phyloP scores from a whole-genome alignment of 1,140 invertebrate genomes.

The Drosophila repleta region DNA sequence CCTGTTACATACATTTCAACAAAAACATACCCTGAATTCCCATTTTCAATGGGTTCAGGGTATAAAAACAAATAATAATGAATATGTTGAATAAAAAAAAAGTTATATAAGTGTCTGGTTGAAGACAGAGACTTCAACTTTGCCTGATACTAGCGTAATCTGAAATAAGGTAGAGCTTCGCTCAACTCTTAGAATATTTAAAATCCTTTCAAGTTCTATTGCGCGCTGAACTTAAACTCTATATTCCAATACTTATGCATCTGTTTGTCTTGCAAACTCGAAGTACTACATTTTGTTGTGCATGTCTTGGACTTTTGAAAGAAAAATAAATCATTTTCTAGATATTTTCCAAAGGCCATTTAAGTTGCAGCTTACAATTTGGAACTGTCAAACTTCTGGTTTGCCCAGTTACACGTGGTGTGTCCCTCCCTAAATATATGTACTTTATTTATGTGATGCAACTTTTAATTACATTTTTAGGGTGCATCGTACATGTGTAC shows the following conservation, averaged over 20 bases:
- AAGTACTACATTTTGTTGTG: not conserved
- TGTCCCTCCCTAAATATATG: not conserved
- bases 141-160: too few relatives aligned
- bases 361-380: conserved; percentile 20
- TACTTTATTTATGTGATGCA: conserved; percentile 31
- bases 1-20: too few relatives aligned
- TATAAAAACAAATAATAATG: too few relatives aligned
- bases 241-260: not conserved
- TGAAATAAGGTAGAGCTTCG: too few relatives aligned
- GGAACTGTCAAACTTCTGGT: conserved; percentile 17
- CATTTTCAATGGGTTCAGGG: too few relatives aligned
- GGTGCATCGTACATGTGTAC: conserved; percentile 44
- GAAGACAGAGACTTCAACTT: too few relatives aligned
- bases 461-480: conserved; percentile 64
- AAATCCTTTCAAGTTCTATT: not conserved
- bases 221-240: too few relatives aligned
- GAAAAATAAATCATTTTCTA: conserved; percentile 9
- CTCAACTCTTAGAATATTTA: too few relatives aligned
- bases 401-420: not conserved
- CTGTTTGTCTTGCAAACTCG: not conserved
- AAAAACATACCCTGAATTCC: too few relatives aligned
- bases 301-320: conserved; percentile 9
- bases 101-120: too few relatives aligned
- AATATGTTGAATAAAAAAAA: too few relatives aligned
- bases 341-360: not conserved